Conservation (phyloP, 2,888 invertebrate species). For the Scrobipalpa atriplicella region DNA sequence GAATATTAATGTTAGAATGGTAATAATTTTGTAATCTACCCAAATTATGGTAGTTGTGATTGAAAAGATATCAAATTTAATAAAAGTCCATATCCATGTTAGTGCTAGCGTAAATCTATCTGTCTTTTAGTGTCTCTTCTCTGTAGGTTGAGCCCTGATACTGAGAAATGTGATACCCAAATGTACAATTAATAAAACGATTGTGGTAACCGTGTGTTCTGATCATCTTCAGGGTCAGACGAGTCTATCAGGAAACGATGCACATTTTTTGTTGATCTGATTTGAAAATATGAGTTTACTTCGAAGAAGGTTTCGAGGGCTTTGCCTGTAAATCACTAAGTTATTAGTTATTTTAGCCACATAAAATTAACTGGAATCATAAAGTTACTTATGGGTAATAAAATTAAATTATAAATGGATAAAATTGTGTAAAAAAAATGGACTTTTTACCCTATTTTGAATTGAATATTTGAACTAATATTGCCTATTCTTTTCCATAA, state of each 20-base stretch:
- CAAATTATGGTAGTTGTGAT: background rate
- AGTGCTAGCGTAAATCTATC: conserved; percentile 37
- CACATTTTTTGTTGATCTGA: background rate
- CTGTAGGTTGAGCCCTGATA: conserved; percentile 51
- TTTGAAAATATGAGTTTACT: background rate
- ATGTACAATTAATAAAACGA: conserved; percentile 55
- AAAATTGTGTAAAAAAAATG: no score
- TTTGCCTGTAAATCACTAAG: no score
- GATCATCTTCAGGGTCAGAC: conserved; percentile 10
- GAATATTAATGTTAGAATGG: conserved; percentile 1
- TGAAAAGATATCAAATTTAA: background rate
- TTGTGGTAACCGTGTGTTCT: conserved; percentile 29
- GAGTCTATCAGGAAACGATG: conserved; percentile 8
- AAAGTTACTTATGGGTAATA: no score
- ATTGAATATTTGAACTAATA: no score
- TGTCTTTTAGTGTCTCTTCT: conserved; percentile 36
- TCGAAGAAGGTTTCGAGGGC: background rate
- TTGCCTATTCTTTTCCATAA: no score
- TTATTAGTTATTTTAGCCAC: no score
- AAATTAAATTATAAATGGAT: no score
- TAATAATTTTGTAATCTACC: background rate
- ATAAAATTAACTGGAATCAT: no score
- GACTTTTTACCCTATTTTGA: no score
- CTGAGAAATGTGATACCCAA: conserved; percentile 59
- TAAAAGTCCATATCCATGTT: conserved; percentile 46